Evolutionary conservation across 2,113 vertebrate genomes (phyloP).

Genomic region (Copsychus sechellarum): DNA sequence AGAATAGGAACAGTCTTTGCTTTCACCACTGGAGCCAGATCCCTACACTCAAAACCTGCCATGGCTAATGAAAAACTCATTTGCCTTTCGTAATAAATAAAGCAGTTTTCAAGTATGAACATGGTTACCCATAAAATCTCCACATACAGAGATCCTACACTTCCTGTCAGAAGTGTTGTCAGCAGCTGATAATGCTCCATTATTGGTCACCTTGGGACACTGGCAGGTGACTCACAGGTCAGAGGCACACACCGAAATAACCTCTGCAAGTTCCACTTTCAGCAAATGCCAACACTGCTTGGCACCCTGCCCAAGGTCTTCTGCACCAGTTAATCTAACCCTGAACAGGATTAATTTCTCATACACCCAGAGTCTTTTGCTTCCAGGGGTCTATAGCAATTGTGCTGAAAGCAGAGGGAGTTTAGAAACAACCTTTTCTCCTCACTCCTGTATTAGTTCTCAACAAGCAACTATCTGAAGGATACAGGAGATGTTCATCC

Average conservation of each 20-base stretch:
- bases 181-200: background rate
- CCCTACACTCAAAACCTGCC: background rate
- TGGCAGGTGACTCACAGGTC: background rate
- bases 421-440: background rate
- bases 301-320: conserved; percentile 40
- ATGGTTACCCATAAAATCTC: background rate
- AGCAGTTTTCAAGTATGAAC: background rate
- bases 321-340: conserved; percentile 47
- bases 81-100: background rate
- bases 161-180: background rate
- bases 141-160: background rate
- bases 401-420: background rate
- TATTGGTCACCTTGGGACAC: background rate
- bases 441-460: background rate
- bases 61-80: background rate
- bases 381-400: background rate
- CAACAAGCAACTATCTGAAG: background rate
- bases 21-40: background rate
- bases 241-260: background rate
- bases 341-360: conserved; percentile 8
- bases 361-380: background rate
- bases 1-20: background rate
- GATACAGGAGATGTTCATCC: background rate
- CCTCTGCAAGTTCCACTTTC: conserved; percentile 19
- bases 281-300: conserved; percentile 37